These are phyloP conservation scores for Caenorhabditis plicata DNA, from an alignment of 2,888 invertebrate species.

Conservation along the genomic window DNA sequence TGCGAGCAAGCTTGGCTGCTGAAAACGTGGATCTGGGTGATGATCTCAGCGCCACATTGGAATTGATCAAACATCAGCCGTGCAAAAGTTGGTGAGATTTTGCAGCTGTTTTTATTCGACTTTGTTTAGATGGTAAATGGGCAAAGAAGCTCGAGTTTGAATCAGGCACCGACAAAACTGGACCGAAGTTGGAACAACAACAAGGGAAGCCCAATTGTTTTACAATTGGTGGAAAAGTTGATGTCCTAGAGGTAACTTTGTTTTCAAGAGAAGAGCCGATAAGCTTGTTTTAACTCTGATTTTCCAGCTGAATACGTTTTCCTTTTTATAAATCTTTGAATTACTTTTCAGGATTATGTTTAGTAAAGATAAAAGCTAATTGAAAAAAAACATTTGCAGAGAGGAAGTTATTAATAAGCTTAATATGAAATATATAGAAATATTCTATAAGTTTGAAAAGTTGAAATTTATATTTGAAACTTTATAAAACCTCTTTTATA, in stretches of 20 bases:
- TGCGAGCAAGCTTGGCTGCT: neutral
- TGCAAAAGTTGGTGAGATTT: conserved; percentile 47
- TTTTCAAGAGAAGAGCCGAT: too few species aligned
- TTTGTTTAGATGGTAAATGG: conserved; percentile 52
- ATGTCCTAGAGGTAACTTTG: conserved; percentile 55
- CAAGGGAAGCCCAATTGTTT: conserved; percentile 37
- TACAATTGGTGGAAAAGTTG: conserved; percentile 60
- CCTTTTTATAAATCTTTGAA: too few species aligned
- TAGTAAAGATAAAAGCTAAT: too few species aligned
- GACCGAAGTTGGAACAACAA: conserved; percentile 55
- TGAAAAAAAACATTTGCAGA: too few species aligned
- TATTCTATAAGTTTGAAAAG: too few species aligned
- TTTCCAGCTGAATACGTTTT: too few species aligned
- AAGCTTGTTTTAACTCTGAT: too few species aligned
- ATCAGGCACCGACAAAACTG: conserved; percentile 52
- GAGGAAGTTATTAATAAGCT: too few species aligned
- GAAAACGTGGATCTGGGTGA: conserved; percentile 50
- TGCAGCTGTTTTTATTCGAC: neutral
- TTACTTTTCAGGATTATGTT: too few species aligned
- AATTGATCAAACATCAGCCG: conserved; percentile 64
- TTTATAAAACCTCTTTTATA: too few species aligned
- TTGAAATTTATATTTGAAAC: too few species aligned
- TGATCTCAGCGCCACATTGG: conserved; percentile 56
- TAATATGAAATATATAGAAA: too few species aligned
- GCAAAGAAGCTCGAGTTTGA: conserved; percentile 62